Base-by-base conservation (phyloP, 2,113 vertebrate species). In the Motacilla alba region DNA sequence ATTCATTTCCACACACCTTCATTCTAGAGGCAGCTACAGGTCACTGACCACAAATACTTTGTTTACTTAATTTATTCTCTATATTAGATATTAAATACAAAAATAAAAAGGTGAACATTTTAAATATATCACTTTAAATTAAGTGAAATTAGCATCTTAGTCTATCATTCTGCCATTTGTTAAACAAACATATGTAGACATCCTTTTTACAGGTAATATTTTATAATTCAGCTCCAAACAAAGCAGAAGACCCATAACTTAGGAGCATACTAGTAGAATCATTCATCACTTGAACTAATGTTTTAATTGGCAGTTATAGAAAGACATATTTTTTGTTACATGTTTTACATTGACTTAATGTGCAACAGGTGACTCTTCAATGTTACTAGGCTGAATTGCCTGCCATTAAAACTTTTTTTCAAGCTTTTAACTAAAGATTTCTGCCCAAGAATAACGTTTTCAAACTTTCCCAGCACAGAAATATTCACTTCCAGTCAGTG, bases 261-360 rank as follows among this genome's bases (percentile, higher is more conserved):
- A 28, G 0, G 18, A 89, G 30, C n/a, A 82, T 60, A 76, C 50
- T 68, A 93, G 79, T 7, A 73, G 50, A 92, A 88, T 39, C 6
- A 88, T 50, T 88, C 20, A 30, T 49, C 35, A 59, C 64, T 50
- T 67, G 44, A 89, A 58, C 31, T 39, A 21, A 49, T 69, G 31
- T 27, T 87, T 91, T 94, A 95, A 94, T 94, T 78, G 72, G 53
- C 62, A 87, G 66, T 28, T 87, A 41, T 19, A 59, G n/a, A 68
- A 84, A 89, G 39, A 72, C 7, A 1, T 78, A 50, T 74, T 78
- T 87, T 73, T 78, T 68, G 60, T 39, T 78, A 27, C 13, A 16
- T 58, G 73, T 43, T 93, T 86, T 58, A 93, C 53, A 62, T 30
- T 58, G 58, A 87, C 55, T 53, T 56, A 23, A 68, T 53, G 83